Conservation (phyloP, 2,797 vertebrate species). For the Amphiprion clarkii region DNA sequence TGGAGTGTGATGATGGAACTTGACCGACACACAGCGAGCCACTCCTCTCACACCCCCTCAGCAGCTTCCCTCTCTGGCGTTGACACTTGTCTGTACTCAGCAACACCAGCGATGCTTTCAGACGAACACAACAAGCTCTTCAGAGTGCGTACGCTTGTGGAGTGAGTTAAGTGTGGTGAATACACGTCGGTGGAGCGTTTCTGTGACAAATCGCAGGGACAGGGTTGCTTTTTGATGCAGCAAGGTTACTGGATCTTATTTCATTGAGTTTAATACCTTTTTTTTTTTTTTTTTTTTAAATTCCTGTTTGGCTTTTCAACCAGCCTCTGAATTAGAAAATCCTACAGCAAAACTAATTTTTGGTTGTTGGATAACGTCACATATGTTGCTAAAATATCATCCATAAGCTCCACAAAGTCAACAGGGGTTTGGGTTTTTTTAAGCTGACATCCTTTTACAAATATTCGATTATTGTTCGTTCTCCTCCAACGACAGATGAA, state of each 20-base stretch:
- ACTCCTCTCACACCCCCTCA: conserved; percentile 54
- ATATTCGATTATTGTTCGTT: too few relatives aligned
- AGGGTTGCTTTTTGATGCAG: conserved; percentile 20
- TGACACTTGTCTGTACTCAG: conserved; percentile 67
- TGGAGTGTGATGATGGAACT: conserved; percentile 44
- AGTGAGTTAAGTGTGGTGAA: conserved; percentile 48
- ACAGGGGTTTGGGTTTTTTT: too few relatives aligned
- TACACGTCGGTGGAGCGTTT: conserved; percentile 14
- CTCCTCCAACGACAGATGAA: too few relatives aligned
- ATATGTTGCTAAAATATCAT: not conserved
- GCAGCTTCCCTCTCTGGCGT: conserved; percentile 61
- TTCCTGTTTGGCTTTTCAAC: conserved; percentile 6
- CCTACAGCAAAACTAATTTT: not conserved
- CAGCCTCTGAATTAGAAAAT: not conserved
- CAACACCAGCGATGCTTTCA: conserved; percentile 54
- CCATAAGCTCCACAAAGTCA: not conserved
- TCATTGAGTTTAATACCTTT: conserved; percentile 1
- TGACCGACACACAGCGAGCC: conserved; percentile 27
- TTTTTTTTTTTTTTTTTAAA: conserved; percentile 6
- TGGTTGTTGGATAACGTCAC: not conserved
- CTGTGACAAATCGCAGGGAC: conserved; percentile 25
- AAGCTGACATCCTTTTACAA: too few relatives aligned
- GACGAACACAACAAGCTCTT: conserved; percentile 53
- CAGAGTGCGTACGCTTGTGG: conserved; percentile 34
- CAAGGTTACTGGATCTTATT: not conserved